Evolutionary conservation across 2,888 invertebrate genomes (phyloP).

Genomic region (Leptinotarsa juncta): DNA sequence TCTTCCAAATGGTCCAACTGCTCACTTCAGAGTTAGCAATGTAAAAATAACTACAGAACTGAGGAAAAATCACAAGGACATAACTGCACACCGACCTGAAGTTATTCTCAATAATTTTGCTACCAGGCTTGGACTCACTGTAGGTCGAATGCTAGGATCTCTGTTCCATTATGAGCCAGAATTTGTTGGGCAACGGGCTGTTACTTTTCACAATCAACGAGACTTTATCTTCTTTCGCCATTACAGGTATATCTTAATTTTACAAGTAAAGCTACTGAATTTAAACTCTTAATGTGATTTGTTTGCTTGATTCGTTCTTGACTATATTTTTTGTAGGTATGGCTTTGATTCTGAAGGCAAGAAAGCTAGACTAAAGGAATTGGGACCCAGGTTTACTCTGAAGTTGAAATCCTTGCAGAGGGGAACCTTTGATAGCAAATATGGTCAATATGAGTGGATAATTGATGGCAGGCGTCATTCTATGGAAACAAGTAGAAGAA

Average conservation of each 20-base stretch:
- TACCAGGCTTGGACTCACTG: slow-evolving; percentile 90
- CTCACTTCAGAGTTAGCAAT: slow-evolving; percentile 93
- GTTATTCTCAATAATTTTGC: slow-evolving; percentile 96
- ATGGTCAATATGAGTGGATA: slow-evolving; percentile 97
- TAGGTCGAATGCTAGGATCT: slow-evolving; percentile 93
- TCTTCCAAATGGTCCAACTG: slow-evolving; percentile 96
- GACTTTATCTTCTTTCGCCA: slow-evolving; percentile 99
- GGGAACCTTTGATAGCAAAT: slow-evolving; percentile 97
- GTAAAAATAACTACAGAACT: slow-evolving; percentile 91
- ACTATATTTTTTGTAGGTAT: slow-evolving; percentile 71
- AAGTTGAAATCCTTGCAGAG: slow-evolving; percentile 93
- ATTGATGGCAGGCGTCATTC: slow-evolving; percentile 90
- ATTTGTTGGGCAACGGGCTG: slow-evolving; percentile 91
- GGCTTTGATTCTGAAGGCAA: slow-evolving; percentile 87
- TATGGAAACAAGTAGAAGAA: slow-evolving; percentile 92
- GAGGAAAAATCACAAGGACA: slow-evolving; percentile 81
- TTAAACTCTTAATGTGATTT: too few relatives aligned
- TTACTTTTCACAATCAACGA: slow-evolving; percentile 98
- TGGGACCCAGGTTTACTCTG: slow-evolving; percentile 98
- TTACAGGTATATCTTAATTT: slow-evolving; percentile 74
- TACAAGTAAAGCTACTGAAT: too few relatives aligned
- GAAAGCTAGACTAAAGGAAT: slow-evolving; percentile 82
- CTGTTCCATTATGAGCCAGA: slow-evolving; percentile 96
- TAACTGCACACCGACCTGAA: slow-evolving; percentile 92
- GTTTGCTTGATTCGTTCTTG: slow-evolving; percentile 22